phyloP scores from a whole-genome alignment of 2,113 vertebrate species.

The Rhodinocichla rosea region DNA sequence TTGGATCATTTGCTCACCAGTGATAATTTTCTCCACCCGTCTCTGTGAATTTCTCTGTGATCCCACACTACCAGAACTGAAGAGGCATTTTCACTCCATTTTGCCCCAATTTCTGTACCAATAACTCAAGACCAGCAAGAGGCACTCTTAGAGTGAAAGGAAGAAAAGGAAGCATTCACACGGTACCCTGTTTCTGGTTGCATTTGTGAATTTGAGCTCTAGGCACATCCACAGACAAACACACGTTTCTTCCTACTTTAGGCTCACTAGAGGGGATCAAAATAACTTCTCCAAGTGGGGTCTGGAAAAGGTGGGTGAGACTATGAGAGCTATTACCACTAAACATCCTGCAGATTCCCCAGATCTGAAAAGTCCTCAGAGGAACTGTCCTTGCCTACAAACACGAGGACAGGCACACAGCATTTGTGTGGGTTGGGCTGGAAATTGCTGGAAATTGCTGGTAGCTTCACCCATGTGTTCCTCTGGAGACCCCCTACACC shows the following conservation, averaged over 20 bases:
- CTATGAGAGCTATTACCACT: not conserved
- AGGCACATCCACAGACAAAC: not conserved
- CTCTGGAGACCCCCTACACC: not conserved
- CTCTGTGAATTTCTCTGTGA: not conserved
- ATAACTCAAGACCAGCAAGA: not conserved
- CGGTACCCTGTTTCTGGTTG: not conserved
- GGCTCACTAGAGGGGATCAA: not conserved
- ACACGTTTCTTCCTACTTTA: not conserved
- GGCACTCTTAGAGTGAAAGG: not conserved
- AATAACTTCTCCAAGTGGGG: not conserved
- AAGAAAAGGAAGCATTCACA: not conserved
- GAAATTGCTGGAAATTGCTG: not conserved
- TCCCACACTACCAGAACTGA: not conserved
- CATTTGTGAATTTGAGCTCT: not conserved
- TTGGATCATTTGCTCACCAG: not conserved
- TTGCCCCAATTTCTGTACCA: fast-evolving
- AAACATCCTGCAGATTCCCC: not conserved
- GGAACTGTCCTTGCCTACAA: not conserved
- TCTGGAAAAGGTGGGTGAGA: not conserved
- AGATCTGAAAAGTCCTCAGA: not conserved
- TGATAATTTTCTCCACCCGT: not conserved
- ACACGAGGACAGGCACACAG: not conserved
- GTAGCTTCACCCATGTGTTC: fast-evolving
- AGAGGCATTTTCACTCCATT: not conserved
- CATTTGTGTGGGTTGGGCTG: not conserved